Conservation (phyloP, 23 tunicate genomes). For the Diplosoma virens region DNA sequence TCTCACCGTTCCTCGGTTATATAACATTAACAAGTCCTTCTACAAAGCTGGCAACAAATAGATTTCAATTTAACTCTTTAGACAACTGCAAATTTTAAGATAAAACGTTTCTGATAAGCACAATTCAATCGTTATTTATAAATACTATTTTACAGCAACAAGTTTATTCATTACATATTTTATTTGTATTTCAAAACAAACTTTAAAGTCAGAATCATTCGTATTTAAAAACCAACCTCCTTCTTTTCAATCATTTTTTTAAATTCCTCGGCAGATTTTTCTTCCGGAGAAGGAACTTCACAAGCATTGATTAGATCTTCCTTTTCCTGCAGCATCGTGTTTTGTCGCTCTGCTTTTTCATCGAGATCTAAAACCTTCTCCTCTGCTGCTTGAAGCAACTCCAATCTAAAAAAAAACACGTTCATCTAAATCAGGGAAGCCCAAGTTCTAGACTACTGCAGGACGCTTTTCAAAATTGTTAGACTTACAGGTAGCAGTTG, state of each 20-base stretch:
- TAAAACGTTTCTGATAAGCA: no score
- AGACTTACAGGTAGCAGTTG: no score
- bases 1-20: no score
- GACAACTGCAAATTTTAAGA: no score
- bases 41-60: no score
- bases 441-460: neutral
- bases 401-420: slow-evolving; percentile 41
- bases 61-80: no score
- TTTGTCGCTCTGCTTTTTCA: slow-evolving; percentile 35
- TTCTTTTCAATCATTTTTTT: slow-evolving; percentile 49
- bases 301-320: slow-evolving; percentile 32
- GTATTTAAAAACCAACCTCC: slow-evolving; percentile 63
- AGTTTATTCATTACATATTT: no score
- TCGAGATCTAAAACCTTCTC: slow-evolving; percentile 45
- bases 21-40: no score
- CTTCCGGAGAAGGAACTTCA: slow-evolving; percentile 16
- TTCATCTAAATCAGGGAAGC: neutral
- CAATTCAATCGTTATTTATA: no score
- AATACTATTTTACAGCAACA: no score
- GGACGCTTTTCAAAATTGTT: neutral
- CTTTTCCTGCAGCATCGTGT: slow-evolving; percentile 38
- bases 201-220: no score
- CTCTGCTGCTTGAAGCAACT: slow-evolving; percentile 34
- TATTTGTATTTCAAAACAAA: no score
- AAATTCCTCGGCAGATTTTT: slow-evolving; percentile 33